Base-by-base conservation (phyloP, 2,113 vertebrate genomes). In the Tylochromis polylepis region DNA sequence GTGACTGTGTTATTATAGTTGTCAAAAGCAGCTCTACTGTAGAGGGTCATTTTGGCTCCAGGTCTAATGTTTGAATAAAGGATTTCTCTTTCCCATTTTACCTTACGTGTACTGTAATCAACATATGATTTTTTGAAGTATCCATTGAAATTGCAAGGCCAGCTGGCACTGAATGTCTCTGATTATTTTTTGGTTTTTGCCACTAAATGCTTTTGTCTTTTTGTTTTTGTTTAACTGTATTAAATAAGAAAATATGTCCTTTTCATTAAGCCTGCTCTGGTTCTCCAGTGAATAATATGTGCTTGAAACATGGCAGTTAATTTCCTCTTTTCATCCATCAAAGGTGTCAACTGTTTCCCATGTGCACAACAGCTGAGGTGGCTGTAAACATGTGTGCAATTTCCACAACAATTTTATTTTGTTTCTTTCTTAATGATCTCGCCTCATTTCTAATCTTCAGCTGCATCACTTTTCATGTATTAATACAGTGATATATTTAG, bases 241-340 rank as follows among this genome's bases (percentile, higher is more conserved):
- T 38, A 34, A 49, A 60, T 3, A 5, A 10, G 22, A 5, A 27
- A 49, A 16, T 75, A 41, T 43, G 18, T 10, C 56, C 15, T 53
- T 87, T 86, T 88, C 43, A 88, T 91, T 18, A 85, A 78, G 59
- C 75, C 65, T 11, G 12, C 70, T 67, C 51, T 41, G 56, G 15
- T 75, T 15, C 11, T 31, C n/a, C 38, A 67, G 15, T 79, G 24
- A 43, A 65, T 80, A 49, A 46, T 81, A 70, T 31, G 24, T 24
- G 51, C 22, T 87, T 75, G 36, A 36, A 8, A 49, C 67, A 15
- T 46, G n/a, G 75, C 60, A 82, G 85, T 70, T 90, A 1, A 90
- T 95, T 93, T 94, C 94, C 91, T 92, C 53, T 16, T 70, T 87
- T 5, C 77, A 91, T 95, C 86, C 87, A 58, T 93, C 93, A 87